These are phyloP conservation scores for Leptura quadrifasciata DNA, from an alignment of 2,888 invertebrate species.

Conservation along the genomic window DNA sequence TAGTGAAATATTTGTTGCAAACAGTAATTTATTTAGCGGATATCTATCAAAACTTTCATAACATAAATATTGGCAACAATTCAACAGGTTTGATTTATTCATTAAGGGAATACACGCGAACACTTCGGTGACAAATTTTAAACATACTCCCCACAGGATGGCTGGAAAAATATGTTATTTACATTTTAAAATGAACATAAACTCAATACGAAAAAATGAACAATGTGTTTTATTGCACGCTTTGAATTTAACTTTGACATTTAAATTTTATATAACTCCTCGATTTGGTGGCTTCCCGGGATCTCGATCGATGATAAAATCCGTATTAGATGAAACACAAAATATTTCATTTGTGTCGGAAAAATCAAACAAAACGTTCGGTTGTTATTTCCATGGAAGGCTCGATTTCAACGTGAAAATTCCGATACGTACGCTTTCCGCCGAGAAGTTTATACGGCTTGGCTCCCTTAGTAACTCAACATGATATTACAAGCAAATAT, in stretches of 20 bases:
- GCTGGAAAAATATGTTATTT: neutral
- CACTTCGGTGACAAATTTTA: neutral
- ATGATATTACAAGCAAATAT: neutral
- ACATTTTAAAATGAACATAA: constrained; percentile 8
- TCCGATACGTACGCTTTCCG: neutral
- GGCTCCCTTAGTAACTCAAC: neutral
- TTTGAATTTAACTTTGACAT: neutral
- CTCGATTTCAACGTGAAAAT: neutral
- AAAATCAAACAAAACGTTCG: constrained; percentile 25
- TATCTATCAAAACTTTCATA: too few species aligned
- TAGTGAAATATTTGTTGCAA: too few species aligned
- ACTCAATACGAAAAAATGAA: constrained; percentile 10
- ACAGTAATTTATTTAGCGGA: too few species aligned
- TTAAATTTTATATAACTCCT: constrained; percentile 4
- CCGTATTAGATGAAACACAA: constrained; percentile 17
- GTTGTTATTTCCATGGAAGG: constrained; percentile 17
- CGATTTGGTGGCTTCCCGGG: constrained; percentile 2
- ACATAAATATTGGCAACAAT: too few species aligned
- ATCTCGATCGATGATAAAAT: constrained; percentile 15
- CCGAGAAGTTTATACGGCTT: neutral
- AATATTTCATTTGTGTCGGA: constrained; percentile 10
- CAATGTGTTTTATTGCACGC: neutral
- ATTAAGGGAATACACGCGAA: neutral
- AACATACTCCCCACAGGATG: neutral
- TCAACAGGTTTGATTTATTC: neutral